A percentile compares a stretch with the other conserved stretches of the same genome.
Evolutionary conservation across 1,140 invertebrate genomes (phyloP).

Genomic region (Phymorhynchus buccinoides): DNA sequence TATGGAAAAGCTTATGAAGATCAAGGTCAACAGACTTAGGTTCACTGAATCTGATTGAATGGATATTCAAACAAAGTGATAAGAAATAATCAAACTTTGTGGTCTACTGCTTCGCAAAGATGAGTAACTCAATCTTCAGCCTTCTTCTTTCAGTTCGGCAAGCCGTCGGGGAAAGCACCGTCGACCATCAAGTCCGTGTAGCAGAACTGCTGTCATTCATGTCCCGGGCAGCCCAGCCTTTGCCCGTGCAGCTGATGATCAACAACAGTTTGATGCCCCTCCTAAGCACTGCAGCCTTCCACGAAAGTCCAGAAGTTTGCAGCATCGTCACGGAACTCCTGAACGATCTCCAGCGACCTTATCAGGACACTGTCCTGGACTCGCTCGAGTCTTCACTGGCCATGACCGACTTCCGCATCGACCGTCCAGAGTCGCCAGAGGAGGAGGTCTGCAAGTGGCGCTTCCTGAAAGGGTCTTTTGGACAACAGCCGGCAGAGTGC

Average conservation of each 20-base stretch:
- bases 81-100: no score
- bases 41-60: no score
- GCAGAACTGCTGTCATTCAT: background rate
- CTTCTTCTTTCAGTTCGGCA: background rate
- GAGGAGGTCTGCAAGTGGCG: slow-evolving; percentile 11
- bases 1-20: no score
- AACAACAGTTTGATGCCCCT: background rate
- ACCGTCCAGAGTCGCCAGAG: background rate
- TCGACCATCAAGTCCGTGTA: background rate
- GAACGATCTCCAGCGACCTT: background rate
- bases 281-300: slow-evolving; percentile 23
- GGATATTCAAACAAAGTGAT: no score
- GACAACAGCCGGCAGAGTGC: background rate
- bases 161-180: background rate
- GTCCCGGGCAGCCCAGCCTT: background rate
- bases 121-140: no score
- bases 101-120: no score
- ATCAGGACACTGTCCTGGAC: background rate
- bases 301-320: background rate
- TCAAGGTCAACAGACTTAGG: no score
- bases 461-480: background rate
- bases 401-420: slow-evolving; percentile 19
- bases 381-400: background rate
- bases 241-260: background rate
- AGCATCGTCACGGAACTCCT: background rate